Base-by-base conservation (phyloP, 2,888 invertebrate genomes). In the Sinelater perroti region DNA sequence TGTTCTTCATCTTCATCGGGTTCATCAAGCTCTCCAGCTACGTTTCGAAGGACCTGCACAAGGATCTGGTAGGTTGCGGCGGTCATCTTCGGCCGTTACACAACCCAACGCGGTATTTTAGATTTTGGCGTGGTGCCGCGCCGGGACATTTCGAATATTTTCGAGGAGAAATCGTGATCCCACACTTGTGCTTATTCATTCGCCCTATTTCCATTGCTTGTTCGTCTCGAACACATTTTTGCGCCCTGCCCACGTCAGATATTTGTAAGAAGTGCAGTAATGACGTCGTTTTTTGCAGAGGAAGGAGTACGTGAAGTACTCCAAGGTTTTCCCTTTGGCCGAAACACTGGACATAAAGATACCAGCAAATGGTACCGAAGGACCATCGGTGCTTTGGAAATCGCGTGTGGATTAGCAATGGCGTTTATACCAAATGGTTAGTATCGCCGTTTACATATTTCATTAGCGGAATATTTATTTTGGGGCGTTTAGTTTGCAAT, bases 1-100 rank as follows among this genome's bases (percentile, higher is more conserved):
- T 96, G 70, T 97, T 97, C 82, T 97, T 97, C 79, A 88, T 97
- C 73, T 95, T 97, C 77, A 93, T 96, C 66, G 97, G 97, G 56
- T 88, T 91, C 56, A 89, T 97, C 74, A 97, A 97, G 81, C 80
- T 97, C 63, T 91, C 95, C 62, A 94, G 95, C 65, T 86, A 90
- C 70, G 87, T 97, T 66, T 96, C 94, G 71, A 93, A 93, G 83
- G 97, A 97, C 80, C 85, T 97, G 62, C 96, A 97, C 79, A 95
- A 93, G 84, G 96, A 97, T 81, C 85, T 97, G 89, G 96, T 96
- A 80, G 88, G 90, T 80, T 56, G 30, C 47, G 24, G 53, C 60
- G 56, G 50, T 60, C 55, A 60, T 50, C 40, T 45, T 18, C 14
- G 18, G 7, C 51, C 56, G 63, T 70, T 69, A 67, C 67, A 71